Base-by-base conservation (phyloP, 2,797 vertebrate genomes). In the Australoheros facetus region DNA sequence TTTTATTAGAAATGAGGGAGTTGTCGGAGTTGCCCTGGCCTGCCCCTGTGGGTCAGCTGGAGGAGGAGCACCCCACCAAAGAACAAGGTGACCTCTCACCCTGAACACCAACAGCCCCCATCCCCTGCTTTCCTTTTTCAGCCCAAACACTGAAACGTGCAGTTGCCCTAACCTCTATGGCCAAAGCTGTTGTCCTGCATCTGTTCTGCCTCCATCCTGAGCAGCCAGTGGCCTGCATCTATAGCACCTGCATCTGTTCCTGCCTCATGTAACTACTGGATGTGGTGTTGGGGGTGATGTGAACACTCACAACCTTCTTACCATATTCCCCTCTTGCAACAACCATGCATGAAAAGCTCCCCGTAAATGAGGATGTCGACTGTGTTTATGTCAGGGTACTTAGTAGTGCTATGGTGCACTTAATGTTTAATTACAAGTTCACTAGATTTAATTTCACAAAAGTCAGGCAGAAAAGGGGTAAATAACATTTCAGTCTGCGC, bases 31-130 rank as follows among this genome's bases (percentile, higher is more conserved):
- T 95, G 85, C 94, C 95, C 77, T 94, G 94, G 94, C 95, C 95
- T 83, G 91, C 94, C 83, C 95, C 94, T 4, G 95, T 95, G 79
- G 94, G 95, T 90, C 94, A 95, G 87, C 91, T 94, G 91, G 93
- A 94, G 85, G 94, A 95, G 89, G 95, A 95, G 85, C 87, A 88
- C 83, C 74, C 88, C 76, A 48, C 87, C 90, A 92, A 92, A 89
- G 94, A 94, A 88, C 94, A 93, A 96, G 95, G 95, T 96, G 93
- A 96, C 90, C 93, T 91, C 85, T 92, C 85, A 86, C 92, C 93
- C 89, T 42, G 30, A 90, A 75, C 77, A 85, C 55, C 76, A 69
- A 51, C 77, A 45, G 51, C 42, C 56, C 77, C 70, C 66, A 45
- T 23, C 34, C 62, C 55, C 72, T 45, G 37, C 78, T 59, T 34